A percentile compares a stretch with the other conserved stretches of the same genome.
Evolutionary conservation across 2,797 vertebrate genomes (phyloP).

Genomic region (Tapera naevia): DNA sequence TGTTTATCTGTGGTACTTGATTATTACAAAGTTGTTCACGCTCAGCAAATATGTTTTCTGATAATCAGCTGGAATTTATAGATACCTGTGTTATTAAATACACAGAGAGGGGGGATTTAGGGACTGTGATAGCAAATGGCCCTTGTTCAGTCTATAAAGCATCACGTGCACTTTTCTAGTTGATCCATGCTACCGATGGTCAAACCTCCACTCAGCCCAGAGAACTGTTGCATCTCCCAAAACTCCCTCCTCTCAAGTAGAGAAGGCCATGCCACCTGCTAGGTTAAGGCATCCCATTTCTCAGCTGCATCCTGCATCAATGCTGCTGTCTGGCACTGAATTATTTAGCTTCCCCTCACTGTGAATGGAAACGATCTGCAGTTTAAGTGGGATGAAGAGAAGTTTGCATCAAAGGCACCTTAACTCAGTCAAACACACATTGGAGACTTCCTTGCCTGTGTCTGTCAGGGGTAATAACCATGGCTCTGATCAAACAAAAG

Average conservation of each 20-base stretch:
- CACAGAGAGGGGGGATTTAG: conserved; percentile 47
- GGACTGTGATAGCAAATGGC: conserved; percentile 27
- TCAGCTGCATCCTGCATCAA: background rate
- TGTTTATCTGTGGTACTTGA: conserved; percentile 38
- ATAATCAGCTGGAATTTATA: conserved; percentile 71
- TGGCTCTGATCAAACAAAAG: conserved; percentile 69
- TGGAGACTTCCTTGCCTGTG: conserved; percentile 62
- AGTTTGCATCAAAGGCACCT: conserved; percentile 69
- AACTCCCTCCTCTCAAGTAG: background rate
- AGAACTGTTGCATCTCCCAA: background rate
- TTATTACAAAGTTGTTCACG: conserved; percentile 42
- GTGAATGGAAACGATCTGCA: conserved; percentile 57
- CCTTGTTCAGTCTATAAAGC: background rate
- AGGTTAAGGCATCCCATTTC: background rate
- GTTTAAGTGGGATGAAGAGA: conserved; percentile 65
- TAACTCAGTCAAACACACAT: conserved; percentile 67
- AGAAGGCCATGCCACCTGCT: background rate
- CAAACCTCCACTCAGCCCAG: background rate
- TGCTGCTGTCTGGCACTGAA: conserved; percentile 46
- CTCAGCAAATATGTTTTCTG: conserved; percentile 59
- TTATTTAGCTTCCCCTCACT: conserved; percentile 60
- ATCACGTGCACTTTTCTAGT: background rate
- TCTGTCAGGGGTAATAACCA: conserved; percentile 68
- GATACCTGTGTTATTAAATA: conserved; percentile 66
- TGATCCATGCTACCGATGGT: background rate